Base-by-base conservation (phyloP, 2,113 vertebrate genomes). In the Rhinolophus sinicus region DNA sequence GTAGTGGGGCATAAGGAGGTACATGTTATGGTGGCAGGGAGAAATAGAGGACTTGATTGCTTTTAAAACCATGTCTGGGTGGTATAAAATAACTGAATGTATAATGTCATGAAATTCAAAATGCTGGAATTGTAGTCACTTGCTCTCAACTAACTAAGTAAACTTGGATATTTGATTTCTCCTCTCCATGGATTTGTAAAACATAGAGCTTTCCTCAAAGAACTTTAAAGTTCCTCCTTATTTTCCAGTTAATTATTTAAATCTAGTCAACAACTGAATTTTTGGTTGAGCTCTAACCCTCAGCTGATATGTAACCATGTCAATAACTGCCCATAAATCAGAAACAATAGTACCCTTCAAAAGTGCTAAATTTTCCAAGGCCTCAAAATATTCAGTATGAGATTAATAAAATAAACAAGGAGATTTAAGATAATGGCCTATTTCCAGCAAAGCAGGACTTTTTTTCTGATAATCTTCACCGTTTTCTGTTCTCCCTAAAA, bases 81-180 rank as follows among this genome's bases (percentile, higher is more conserved):
- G 65, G 15, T 24, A 4, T 26, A 60, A 88, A 28, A 52, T 67
- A 94, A 78, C 4, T 88, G 8, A 92, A 60, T 33, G 1, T 44
- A 35, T 2, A 67, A 28, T 83, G 26, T 14, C 70, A 83, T 8
- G 44, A 9, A 85, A 88, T 28, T 94, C 9, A 67, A 93, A 88
- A 64, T 13, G 64, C 8, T 6, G 78, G 8, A 65, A 93, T 40
- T 82, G 6, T 91, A 72, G 47, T 54, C 21, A 77, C 16, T 82
- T 87, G 12, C 13, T 77, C 13, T 88, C 40, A 95, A 91, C 14
- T 47, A 95, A 58, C 73, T 52, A 96, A 44, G 18, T 72, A 82
- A 75, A 33, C 64, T 65, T 67, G 22, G 30, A 24, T 8, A 85
- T n/a, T 78, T 67, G 60, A 62, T 67, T 62, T 82, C 28, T 60